These are phyloP conservation scores for Congeria kusceri DNA, from an alignment of 2,888 invertebrate genomes.

Conservation along the genomic window DNA sequence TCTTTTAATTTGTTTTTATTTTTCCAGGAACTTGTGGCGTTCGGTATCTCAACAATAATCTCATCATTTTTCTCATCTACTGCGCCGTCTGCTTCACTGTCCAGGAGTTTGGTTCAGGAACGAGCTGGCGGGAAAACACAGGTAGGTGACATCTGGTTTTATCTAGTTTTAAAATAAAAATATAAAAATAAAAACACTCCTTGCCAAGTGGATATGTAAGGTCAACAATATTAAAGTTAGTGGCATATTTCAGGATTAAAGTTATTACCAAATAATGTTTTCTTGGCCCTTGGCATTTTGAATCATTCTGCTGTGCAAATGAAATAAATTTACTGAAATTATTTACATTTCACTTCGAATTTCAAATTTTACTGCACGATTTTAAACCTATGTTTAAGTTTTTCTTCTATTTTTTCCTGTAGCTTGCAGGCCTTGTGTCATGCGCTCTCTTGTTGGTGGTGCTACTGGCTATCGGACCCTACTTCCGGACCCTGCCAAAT, in stretches of 20 bases:
- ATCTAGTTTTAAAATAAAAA: too few species aligned
- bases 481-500: slow-evolving; percentile 93
- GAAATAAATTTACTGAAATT: too few species aligned
- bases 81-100: slow-evolving; percentile 86
- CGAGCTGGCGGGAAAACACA: slow-evolving; percentile 93
- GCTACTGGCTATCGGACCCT: slow-evolving; percentile 94
- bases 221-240: too few species aligned
- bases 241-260: too few species aligned
- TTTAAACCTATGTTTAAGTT: too few species aligned
- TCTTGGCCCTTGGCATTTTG: too few species aligned
- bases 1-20: not conserved
- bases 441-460: slow-evolving; percentile 91
- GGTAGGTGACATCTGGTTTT: slow-evolving; percentile 65
- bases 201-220: too few species aligned
- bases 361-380: too few species aligned
- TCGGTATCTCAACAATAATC: slow-evolving; percentile 87
- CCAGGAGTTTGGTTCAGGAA: slow-evolving; percentile 90
- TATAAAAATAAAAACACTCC: too few species aligned
- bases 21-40: slow-evolving; percentile 83
- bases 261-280: too few species aligned
- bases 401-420: not conserved
- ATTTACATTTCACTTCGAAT: too few species aligned
- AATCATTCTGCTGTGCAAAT: too few species aligned
- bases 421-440: slow-evolving; percentile 91
- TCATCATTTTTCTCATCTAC: slow-evolving; percentile 87